Base-by-base conservation (phyloP, 2,113 vertebrate genomes). In the Pungitius pungitius region DNA sequence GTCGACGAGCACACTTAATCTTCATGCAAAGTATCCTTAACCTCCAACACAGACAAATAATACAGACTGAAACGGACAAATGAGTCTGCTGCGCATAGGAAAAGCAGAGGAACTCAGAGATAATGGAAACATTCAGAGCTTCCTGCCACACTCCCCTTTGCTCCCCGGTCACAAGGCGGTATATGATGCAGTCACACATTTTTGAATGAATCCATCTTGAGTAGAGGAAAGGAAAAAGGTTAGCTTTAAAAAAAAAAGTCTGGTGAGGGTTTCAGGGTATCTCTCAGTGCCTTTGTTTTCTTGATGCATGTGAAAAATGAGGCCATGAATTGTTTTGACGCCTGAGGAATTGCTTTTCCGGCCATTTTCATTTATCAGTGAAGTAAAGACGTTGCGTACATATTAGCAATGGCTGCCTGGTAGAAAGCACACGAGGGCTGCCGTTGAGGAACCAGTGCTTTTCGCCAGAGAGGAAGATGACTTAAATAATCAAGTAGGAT, bases 301-400 rank as follows among this genome's bases (percentile, higher is more conserved):
- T 82, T 73, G 83, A 74, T 60, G 54, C 74, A 85, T 77, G 87
- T 92, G 89, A 92, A 90, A 92, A 90, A 93, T 85, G 90, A 92
- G 60, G 62, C 13, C 26, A 54, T 59, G 78, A 92, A 93, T 92
- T 91, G 88, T 86, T 85, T 85, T 89, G 91, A 92, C 84, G 81
- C 81, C 80, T 75, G 86, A 93, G 77, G 85, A 89, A 93, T 92
- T 91, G 90, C 87, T 89, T 91, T 90, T 83, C 85, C 74, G 76
- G 82, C 73, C 81, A 82, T 85, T 81, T 87, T 86, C 81, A 85
- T 90, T 92, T 78, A 90, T 81, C 78, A 78, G 79, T 63, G 37
- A 71, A 83, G 68, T 58, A 78, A 77, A 77, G 49, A 68, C 70
- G 67, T 0, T 68, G 42, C 56, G 69, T 69, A 82, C 45, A 61